These are phyloP conservation scores for Sphaerophoria rueppellii DNA, from an alignment of 2,888 invertebrate species.

Conservation along the genomic window DNA sequence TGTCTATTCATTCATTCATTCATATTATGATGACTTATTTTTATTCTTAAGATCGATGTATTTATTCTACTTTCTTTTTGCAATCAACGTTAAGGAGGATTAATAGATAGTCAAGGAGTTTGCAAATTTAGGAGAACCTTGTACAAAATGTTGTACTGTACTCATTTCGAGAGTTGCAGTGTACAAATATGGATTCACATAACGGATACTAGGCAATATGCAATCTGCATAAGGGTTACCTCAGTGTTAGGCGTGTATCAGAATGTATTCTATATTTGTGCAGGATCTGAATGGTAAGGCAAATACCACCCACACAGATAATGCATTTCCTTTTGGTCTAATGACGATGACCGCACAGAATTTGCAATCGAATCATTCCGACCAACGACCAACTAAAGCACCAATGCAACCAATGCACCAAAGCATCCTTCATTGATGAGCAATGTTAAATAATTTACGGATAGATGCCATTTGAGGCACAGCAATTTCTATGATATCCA, in stretches of 20 bases:
- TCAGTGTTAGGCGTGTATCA: conserved; percentile 28
- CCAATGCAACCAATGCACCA: conserved; percentile 9
- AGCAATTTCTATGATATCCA: conserved; percentile 40
- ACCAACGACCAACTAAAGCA: conserved; percentile 19
- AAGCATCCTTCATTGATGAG: conserved; percentile 39
- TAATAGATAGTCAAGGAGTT: no score
- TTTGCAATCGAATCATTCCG: conserved; percentile 11
- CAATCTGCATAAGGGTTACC: conserved; percentile 42
- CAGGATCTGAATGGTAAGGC: background rate
- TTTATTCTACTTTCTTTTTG: no score
- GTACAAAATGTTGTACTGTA: background rate
- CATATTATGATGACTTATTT: no score
- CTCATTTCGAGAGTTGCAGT: background rate
- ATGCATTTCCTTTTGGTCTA: conserved; percentile 47
- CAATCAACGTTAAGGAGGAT: no score
- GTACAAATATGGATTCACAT: background rate
- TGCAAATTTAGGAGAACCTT: background rate
- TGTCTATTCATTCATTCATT: no score
- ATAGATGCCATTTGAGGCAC: conserved; percentile 49
- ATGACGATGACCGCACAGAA: conserved; percentile 46
- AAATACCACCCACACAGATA: conserved; percentile 46
- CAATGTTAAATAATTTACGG: conserved; percentile 63
- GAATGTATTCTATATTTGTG: conserved; percentile 17
- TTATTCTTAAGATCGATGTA: no score
- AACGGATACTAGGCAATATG: background rate